phyloP scores from a whole-genome alignment of 1,140 invertebrate genomes.

The Popillia japonica region DNA sequence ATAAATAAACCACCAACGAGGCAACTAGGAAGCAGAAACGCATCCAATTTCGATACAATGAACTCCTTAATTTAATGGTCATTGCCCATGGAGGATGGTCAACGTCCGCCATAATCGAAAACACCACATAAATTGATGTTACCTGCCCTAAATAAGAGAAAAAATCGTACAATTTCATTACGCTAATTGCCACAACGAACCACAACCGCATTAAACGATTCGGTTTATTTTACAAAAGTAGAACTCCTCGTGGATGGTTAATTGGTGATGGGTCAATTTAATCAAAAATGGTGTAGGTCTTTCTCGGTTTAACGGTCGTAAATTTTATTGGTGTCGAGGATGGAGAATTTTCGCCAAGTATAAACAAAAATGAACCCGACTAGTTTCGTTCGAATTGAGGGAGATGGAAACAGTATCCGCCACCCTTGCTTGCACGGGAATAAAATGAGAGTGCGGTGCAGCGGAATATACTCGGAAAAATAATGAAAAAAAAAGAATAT shows the following conservation, averaged over 20 bases:
- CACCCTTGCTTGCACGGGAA: no score
- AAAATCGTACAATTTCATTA: constrained; percentile 16
- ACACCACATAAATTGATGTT: neutral
- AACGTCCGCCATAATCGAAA: neutral
- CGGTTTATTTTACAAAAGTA: neutral
- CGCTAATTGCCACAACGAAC: neutral
- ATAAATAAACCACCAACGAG: no score
- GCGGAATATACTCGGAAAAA: neutral
- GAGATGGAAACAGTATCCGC: no score
- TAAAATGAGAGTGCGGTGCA: no score
- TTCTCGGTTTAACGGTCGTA: neutral
- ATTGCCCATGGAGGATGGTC: neutral
- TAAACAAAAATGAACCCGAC: no score
- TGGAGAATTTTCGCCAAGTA: no score
- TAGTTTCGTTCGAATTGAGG: no score
- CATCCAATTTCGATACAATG: no score
- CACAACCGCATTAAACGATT: neutral
- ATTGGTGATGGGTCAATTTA: neutral
- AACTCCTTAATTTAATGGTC: constrained; percentile 1
- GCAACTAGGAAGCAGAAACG: no score
- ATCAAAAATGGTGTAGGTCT: neutral
- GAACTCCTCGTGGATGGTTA: constrained; percentile 3
- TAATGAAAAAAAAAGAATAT: neutral
- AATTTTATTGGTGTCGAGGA: neutral
- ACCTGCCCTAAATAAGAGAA: constrained; percentile 1